Base-by-base conservation (phyloP, 2,888 invertebrate genomes). In the Parasteatoda lunata region DNA sequence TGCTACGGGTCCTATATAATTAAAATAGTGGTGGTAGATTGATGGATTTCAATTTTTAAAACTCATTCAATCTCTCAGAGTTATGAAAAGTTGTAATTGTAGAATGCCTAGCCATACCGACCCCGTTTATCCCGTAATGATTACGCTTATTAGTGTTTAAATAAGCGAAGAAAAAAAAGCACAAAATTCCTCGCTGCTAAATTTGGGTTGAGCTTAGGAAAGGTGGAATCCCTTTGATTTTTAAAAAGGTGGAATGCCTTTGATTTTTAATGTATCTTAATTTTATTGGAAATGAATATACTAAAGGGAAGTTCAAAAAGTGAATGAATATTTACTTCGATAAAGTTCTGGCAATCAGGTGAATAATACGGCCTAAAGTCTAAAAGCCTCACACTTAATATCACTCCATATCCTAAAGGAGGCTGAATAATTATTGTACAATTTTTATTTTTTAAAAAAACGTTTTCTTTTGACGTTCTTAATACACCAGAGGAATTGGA, bases 401-500 rank as follows among this genome's bases (percentile, higher is more conserved):
- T 51, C 11, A 84, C 72, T 7, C 84, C 84, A 71, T 51, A 77
- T 45, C 84, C 84, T 47, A 84, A 47, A 9, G 84, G 84, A 0
- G 84, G 84, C 48, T 84, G 84, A 11, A 84, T 66, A 54, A 66
- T 13, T 8, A 84, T 54, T 8, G 84, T 66, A 9, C 84, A 84
- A 45, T 84, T 77, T 64, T 65, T 65, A 64, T 45, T 69, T 71
- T 45, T 13, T 13, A 84, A 30, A 49, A 77, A 84, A 6, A 9
- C 15, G 8, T 49, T 13, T 6, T 66, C n/a, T 54, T 48, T 52
- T 3, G 84, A 77, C 1, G 77, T 15, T 72, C 71, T 77, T 15
- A 84, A 30, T 15, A 84, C 66, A 3, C 84, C 84, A 5, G 84
- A 84, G 5, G 84, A 77, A 77, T 84, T 84, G 7, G 77, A 54